Percentiles rank a stretch among this genome's conserved stretches.
Conservation (phyloP, 2,113 vertebrate species). For the Pygoscelis adeliae region DNA sequence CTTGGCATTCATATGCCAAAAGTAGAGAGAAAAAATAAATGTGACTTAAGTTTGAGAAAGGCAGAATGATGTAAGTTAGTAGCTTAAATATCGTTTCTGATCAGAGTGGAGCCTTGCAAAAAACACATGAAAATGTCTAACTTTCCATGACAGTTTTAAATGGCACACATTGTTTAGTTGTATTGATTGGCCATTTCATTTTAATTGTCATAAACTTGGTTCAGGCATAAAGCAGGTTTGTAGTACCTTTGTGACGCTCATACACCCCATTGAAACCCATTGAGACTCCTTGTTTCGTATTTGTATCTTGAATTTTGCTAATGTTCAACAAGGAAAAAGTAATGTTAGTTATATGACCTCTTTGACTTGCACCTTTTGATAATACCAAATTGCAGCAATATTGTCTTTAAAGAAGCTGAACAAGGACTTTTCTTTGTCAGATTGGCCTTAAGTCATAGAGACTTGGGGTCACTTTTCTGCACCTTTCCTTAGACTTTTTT, state of each 20-base stretch:
- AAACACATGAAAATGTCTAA: neutral
- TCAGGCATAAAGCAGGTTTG: neutral
- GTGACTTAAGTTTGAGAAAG: neutral
- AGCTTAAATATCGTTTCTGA: neutral
- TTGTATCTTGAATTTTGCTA: neutral
- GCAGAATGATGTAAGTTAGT: neutral
- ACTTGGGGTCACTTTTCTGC: neutral
- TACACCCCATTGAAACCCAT: fast-evolving
- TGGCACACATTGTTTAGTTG: neutral
- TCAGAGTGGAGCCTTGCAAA: neutral
- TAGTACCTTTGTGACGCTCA: neutral
- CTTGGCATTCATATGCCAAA: neutral
- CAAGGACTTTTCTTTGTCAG: neutral
- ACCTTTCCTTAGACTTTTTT: neutral
- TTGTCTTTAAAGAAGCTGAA: neutral
- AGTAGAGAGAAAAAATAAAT: neutral
- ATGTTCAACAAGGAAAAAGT: neutral
- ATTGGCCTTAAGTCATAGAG: neutral
- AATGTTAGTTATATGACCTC: neutral
- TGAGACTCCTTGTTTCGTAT: neutral
- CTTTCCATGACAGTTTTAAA: neutral
- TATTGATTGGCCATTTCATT: neutral
- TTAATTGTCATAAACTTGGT: neutral
- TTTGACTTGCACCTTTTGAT: neutral
- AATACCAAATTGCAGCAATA: neutral